These are phyloP conservation scores for Conistra vaccinii DNA, from an alignment of 2,888 invertebrate species.

Conservation along the genomic window DNA sequence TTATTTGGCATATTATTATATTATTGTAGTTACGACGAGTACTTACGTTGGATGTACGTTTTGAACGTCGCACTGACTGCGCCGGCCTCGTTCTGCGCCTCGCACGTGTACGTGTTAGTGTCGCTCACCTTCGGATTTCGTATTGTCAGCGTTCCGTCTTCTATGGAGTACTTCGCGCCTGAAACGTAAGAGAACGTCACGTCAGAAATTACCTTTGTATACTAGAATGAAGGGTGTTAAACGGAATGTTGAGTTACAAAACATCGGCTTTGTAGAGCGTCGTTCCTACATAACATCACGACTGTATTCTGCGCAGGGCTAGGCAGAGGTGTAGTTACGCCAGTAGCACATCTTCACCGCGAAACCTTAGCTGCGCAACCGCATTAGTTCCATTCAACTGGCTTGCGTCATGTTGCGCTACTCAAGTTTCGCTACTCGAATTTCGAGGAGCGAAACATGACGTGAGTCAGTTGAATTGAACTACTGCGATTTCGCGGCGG, in stretches of 20 bases:
- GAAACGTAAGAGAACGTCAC: conserved; percentile 9
- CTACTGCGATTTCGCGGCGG: too few relatives aligned
- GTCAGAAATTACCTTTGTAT: neutral
- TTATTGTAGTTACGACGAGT: neutral
- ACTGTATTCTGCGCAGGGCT: neutral
- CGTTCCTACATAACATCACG: neutral
- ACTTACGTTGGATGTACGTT: conserved; percentile 21
- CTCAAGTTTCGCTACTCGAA: too few relatives aligned
- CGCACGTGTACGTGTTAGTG: conserved; percentile 41
- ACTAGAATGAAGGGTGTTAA: neutral
- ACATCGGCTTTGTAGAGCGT: neutral
- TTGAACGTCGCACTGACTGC: conserved; percentile 22
- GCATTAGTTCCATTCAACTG: too few relatives aligned
- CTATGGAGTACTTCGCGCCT: conserved; percentile 44
- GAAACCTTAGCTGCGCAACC: too few relatives aligned
- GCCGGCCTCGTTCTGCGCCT: conserved; percentile 43
- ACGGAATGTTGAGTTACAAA: neutral
- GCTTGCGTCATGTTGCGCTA: too few relatives aligned
- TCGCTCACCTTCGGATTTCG: conserved; percentile 40
- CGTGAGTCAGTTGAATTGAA: too few relatives aligned
- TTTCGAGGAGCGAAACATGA: too few relatives aligned
- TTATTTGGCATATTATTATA: neutral
- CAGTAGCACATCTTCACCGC: too few relatives aligned
- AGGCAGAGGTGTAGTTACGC: too few relatives aligned
- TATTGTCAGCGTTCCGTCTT: conserved; percentile 44